Percentiles rank a stretch among this genome's conserved stretches.
Conservation (phyloP, 2,113 vertebrate genomes). For the Phalacrocorax brasilianus region DNA sequence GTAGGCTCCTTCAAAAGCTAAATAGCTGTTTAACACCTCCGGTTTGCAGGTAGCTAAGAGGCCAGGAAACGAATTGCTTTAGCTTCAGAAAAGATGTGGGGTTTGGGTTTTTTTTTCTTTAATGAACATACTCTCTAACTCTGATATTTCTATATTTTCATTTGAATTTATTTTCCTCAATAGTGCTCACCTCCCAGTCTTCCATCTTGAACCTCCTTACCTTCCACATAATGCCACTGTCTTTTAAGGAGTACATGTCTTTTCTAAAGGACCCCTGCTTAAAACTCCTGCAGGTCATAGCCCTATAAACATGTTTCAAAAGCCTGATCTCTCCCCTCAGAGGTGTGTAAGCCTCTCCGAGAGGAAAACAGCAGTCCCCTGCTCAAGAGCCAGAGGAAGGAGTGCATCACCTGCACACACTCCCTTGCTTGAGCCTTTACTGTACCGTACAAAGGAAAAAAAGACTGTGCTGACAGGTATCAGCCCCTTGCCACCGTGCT, state of each 20-base stretch:
- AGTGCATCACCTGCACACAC: not conserved
- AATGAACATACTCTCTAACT: not conserved
- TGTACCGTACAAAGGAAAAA: not conserved
- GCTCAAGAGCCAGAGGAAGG: not conserved
- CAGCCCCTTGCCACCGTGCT: not conserved
- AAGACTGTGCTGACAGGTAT: not conserved
- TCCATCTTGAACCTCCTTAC: not conserved
- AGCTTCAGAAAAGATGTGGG: not conserved
- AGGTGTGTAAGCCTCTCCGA: not conserved
- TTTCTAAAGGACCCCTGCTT: not conserved
- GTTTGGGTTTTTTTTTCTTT: not conserved
- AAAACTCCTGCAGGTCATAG: not conserved
- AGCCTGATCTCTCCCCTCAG: not conserved
- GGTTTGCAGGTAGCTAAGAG: not conserved
- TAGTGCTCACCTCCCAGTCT: not conserved
- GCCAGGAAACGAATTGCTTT: not conserved
- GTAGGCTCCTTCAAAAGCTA: not conserved
- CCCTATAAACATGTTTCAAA: not conserved
- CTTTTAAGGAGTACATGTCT: not conserved
- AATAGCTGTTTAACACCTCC: not conserved
- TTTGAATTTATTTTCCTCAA: not conserved
- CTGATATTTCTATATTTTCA: not conserved
- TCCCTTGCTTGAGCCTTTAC: not conserved
- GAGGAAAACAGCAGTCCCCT: fast-evolving
- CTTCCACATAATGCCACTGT: not conserved